Base-by-base conservation (phyloP, 2,113 vertebrate genomes). In the Salvelinus fontinalis region DNA sequence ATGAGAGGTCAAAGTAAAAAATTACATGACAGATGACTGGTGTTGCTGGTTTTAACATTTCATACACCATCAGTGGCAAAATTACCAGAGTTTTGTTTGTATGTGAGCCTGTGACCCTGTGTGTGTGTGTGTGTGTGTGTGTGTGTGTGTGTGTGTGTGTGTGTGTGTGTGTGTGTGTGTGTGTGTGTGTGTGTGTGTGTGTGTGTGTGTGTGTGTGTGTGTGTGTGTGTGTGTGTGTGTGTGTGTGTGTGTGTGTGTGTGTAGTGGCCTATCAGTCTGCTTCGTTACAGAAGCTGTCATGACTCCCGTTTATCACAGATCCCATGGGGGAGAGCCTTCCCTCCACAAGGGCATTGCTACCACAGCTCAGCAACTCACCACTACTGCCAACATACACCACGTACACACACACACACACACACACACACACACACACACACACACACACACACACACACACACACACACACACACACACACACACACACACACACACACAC, bases 291-390 rank as follows among this genome's bases (percentile, higher is more conserved):
- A 76, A 75, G 60, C 75, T 74, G 83, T 84, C 87, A 88, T 81
- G 84, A 85, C 65, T 82, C 71, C 80, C 71, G 81, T 85, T 85
- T 74, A 81, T 89, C 83, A 87, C 76, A 79, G 62, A 79, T 1
- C 71, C 77, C 78, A 79, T 60, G 57, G 83, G 83, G 67, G 29
- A 31, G 26, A 54, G 51, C 51, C 27, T 27, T 26, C 26, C 76
- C 60, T 77, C 66, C 67, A 70, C 51, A 68, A 57, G 76, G 68
- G 67, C 74, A 44, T 13, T 69, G 27, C 51, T 49, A 71, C 74
- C 13, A 67, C 12, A 54, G 51, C 51, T 54, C 12, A 67, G 65
- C 65, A 5, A 67, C 13, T 16, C 65, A 29, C 29, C 26, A 29
- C 65, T 67, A 18, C 26, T 67, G 65, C 29, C 62, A 26, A 65